Percentiles rank a stretch among this genome's conserved stretches.
These are phyloP conservation scores for Amphipyra berbera DNA, from an alignment of 2,888 invertebrate species.

Conservation along the genomic window DNA sequence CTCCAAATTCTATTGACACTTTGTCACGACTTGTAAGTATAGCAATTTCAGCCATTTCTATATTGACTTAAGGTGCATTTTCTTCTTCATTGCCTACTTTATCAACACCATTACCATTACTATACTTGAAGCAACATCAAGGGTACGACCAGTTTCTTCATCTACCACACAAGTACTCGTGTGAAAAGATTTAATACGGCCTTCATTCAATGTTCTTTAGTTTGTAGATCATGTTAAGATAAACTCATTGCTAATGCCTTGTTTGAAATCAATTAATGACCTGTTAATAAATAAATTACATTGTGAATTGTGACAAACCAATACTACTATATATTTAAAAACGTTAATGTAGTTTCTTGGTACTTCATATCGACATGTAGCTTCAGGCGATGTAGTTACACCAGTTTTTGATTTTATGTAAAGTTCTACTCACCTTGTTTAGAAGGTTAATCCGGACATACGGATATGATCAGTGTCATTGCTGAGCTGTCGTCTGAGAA, in stretches of 20 bases:
- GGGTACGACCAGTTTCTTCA: conserved; percentile 11
- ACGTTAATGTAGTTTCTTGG: conserved; percentile 10
- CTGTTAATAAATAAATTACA: conserved; percentile 13
- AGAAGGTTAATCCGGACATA: conserved; percentile 11
- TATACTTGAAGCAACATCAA: background rate
- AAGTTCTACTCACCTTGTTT: conserved; percentile 18
- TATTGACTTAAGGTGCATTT: background rate
- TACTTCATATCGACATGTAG: conserved; percentile 9
- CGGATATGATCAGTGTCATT: too few relatives aligned
- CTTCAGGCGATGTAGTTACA: conserved; percentile 20
- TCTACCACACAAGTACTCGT: conserved; percentile 11
- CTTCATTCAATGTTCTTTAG: conserved; percentile 38
- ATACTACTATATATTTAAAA: conserved; percentile 8
- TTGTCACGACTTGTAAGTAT: too few relatives aligned
- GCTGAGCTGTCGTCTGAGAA: too few relatives aligned
- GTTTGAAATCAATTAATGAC: conserved; percentile 37
- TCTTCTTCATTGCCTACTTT: background rate
- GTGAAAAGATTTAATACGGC: conserved; percentile 29
- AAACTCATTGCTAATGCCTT: conserved; percentile 29
- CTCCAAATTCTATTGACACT: too few relatives aligned
- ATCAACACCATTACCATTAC: background rate
- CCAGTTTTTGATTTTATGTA: background rate
- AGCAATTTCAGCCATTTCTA: too few relatives aligned
- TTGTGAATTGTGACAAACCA: conserved; percentile 8
- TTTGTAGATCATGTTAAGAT: conserved; percentile 54